Conservation (phyloP, 92 coral and sea anemone genomes). For the Umimayanthus chanpuru region DNA sequence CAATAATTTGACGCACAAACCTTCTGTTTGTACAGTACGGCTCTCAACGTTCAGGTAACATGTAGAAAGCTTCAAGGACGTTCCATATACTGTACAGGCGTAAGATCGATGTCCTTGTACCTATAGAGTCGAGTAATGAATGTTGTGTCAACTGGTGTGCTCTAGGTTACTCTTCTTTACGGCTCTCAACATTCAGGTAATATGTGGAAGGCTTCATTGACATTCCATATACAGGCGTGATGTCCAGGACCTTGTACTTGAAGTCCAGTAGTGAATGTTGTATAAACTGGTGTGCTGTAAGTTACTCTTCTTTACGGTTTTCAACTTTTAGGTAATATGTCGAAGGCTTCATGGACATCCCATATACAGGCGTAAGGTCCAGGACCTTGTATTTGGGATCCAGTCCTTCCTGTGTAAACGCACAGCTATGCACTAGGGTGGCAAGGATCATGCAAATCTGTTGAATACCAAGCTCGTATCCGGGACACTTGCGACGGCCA, state of each 20-base stretch:
- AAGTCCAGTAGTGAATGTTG: background rate
- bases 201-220: conserved; percentile 19
- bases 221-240: conserved; percentile 21
- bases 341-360: conserved; percentile 24
- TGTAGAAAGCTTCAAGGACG: conserved; percentile 13
- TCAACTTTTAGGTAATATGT: conserved; percentile 8
- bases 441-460: conserved; percentile 34
- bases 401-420: conserved; percentile 16
- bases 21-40: too few relatives aligned
- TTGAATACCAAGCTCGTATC: conserved; percentile 6
- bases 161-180: conserved; percentile 3
- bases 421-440: conserved; percentile 4
- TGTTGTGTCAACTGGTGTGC: background rate
- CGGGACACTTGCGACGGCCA: conserved; percentile 44
- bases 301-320: conserved; percentile 17
- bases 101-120: conserved; percentile 18
- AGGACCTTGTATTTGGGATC: conserved; percentile 8
- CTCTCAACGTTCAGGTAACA: too few relatives aligned
- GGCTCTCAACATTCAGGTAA: conserved; percentile 8
- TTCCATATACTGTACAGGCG: conserved; percentile 4
- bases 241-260: conserved; percentile 17
- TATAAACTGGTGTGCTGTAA: background rate
- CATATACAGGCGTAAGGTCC: conserved; percentile 33
- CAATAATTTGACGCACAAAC: too few relatives aligned
- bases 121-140: background rate